These are phyloP conservation scores for Sycophila texana DNA, from an alignment of 2,888 invertebrate genomes.

Conservation along the genomic window DNA sequence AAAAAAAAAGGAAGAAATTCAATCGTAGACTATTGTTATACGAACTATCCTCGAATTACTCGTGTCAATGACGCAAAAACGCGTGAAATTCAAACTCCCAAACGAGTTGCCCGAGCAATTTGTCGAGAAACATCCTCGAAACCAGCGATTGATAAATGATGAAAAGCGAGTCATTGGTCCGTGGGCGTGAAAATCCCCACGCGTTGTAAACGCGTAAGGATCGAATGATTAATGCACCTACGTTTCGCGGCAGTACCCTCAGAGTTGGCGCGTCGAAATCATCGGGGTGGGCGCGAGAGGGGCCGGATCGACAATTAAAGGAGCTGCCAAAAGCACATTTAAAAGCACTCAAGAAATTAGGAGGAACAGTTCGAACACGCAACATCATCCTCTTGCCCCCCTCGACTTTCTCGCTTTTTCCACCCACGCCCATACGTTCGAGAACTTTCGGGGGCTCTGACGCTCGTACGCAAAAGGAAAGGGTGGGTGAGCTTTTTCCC, in stretches of 20 bases:
- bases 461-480: background rate
- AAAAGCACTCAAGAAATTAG: slow-evolving; percentile 39
- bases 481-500: too few relatives aligned
- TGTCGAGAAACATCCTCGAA: slow-evolving; percentile 15
- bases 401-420: background rate
- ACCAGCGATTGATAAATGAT: too few relatives aligned
- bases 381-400: background rate
- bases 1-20: background rate
- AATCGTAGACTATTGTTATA: background rate
- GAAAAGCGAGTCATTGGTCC: too few relatives aligned
- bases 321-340: slow-evolving; percentile 3
- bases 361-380: slow-evolving; percentile 9
- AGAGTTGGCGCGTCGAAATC: background rate
- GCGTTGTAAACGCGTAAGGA: too few relatives aligned
- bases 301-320: slow-evolving; percentile 14
- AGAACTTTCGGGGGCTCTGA: background rate
- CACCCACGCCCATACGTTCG: background rate
- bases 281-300: background rate
- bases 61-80: too few relatives aligned
- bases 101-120: background rate
- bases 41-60: too few relatives aligned
- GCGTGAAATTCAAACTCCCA: too few relatives aligned
- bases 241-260: background rate
- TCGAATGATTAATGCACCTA: too few relatives aligned
- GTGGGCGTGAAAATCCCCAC: too few relatives aligned